A percentile compares a stretch with the other conserved stretches of the same genome.
These are phyloP conservation scores for Narcine bancroftii DNA, from an alignment of 2,113 vertebrate genomes.

Conservation along the genomic window DNA sequence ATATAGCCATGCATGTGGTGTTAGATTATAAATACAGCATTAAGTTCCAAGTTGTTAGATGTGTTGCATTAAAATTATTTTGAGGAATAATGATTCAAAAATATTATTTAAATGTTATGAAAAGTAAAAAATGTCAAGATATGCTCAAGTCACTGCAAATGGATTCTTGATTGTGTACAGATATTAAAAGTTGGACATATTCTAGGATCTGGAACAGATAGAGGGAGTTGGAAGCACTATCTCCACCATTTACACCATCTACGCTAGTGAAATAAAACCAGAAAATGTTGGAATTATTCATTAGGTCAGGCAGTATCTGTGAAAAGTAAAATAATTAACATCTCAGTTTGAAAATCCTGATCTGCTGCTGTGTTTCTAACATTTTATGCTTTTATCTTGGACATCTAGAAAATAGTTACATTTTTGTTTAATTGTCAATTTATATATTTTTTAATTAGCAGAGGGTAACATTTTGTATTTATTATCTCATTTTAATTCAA, in stretches of 20 bases:
- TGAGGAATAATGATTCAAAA: background rate
- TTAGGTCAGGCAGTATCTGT: no score
- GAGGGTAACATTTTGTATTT: no score
- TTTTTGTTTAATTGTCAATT: no score
- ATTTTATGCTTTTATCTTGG: no score
- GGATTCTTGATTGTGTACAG: background rate
- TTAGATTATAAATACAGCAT: background rate
- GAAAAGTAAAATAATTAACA: no score
- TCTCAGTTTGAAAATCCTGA: no score
- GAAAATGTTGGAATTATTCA: no score
- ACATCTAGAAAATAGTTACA: no score
- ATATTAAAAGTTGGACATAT: background rate
- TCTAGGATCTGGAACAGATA: background rate
- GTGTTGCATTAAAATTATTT: background rate
- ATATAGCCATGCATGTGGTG: background rate
- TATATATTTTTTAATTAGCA: no score
- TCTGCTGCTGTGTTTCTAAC: no score
- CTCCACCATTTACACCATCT: background rate
- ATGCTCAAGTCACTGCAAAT: background rate
- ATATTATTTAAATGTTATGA: background rate
- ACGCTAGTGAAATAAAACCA: background rate
- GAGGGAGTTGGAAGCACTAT: background rate
- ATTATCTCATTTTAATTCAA: no score
- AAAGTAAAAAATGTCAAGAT: background rate
- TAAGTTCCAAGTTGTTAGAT: background rate